A percentile compares a stretch with the other conserved stretches of the same genome.
These are phyloP conservation scores for Catocala fraxini DNA, from an alignment of 2,888 invertebrate genomes.

Conservation along the genomic window DNA sequence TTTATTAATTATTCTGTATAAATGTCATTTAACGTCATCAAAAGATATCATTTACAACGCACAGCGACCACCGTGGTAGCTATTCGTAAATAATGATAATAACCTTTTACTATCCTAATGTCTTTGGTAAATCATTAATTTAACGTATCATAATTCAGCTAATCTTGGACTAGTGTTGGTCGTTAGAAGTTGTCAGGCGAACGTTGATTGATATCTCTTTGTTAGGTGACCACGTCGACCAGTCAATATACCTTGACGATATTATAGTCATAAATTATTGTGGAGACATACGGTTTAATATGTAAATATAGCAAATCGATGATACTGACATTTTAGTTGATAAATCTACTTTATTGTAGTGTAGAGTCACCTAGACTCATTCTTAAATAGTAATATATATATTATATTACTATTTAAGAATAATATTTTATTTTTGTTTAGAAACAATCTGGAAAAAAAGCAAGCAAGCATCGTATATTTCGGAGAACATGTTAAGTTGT, in stretches of 20 bases:
- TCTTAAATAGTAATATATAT: too few relatives aligned
- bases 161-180: conserved; percentile 25
- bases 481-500: too few relatives aligned
- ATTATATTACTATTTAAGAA: too few relatives aligned
- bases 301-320: conserved; percentile 3
- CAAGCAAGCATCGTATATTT: too few relatives aligned
- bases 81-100: conserved; percentile 1
- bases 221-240: conserved; percentile 33
- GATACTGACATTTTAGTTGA: neutral
- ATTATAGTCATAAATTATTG: conserved; percentile 39
- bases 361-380: too few relatives aligned
- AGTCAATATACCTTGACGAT: conserved; percentile 30
- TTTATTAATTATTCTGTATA: too few relatives aligned
- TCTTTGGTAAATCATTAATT: conserved; percentile 30
- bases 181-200: conserved; percentile 37
- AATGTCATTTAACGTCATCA: too few relatives aligned
- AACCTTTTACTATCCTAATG: conserved; percentile 4
- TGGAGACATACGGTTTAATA: conserved; percentile 4
- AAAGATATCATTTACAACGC: too few relatives aligned
- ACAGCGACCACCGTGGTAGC: neutral
- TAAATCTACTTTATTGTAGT: neutral
- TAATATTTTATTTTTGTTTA: too few relatives aligned
- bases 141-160: conserved; percentile 40
- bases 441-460: too few relatives aligned
- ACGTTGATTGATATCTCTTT: conserved; percentile 48